Conservation (phyloP, 2,113 vertebrate genomes). For the Antigone vipio region DNA sequence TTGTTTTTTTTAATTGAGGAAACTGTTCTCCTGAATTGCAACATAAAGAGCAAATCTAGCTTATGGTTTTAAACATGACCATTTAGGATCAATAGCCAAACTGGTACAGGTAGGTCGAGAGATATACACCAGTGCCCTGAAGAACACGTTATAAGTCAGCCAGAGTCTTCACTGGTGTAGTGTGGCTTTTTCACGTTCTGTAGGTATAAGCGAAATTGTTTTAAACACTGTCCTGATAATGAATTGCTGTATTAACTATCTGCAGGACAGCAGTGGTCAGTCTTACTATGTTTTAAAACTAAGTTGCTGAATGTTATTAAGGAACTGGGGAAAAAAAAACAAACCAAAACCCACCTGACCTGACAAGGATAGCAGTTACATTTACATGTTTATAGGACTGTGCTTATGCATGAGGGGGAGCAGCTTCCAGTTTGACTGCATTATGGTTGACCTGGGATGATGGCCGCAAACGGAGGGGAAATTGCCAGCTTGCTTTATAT, state of each 20-base stretch:
- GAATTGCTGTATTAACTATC: not conserved
- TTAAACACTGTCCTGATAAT: not conserved
- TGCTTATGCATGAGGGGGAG: not conserved
- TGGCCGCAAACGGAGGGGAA: not conserved
- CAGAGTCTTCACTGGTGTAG: not conserved
- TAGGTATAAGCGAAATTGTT: not conserved
- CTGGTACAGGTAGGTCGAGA: not conserved
- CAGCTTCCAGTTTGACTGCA: not conserved
- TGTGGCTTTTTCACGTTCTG: not conserved
- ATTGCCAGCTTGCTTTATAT: not conserved
- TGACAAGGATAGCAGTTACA: not conserved
- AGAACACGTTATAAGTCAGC: not conserved
- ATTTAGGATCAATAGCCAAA: not conserved
- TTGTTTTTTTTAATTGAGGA: not conserved
- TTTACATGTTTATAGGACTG: not conserved
- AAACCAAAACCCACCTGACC: not conserved
- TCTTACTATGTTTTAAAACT: not conserved
- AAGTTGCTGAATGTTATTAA: not conserved
- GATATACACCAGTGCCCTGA: not conserved
- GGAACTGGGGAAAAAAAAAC: not conserved
- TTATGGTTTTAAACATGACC: not conserved
- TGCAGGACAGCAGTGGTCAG: not conserved
- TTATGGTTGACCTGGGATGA: not conserved
- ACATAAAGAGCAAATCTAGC: not conserved
- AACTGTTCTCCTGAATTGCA: not conserved